These are phyloP conservation scores for Orientallactaga bullata DNA, from an alignment of 2,113 vertebrate species.

Conservation along the genomic window DNA sequence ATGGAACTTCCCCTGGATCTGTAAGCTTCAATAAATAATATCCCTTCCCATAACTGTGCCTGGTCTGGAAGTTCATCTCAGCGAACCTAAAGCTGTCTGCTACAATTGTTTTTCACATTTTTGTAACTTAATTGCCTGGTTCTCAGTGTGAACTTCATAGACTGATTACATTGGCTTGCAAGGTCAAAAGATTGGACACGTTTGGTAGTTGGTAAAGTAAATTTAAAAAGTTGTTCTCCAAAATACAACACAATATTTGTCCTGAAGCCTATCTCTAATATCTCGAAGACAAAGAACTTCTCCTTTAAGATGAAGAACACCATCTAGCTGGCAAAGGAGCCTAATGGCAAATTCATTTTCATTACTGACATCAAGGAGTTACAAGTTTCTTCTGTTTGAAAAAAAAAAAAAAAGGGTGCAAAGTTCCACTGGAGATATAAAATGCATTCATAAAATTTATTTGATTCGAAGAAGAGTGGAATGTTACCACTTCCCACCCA, in stretches of 20 bases:
- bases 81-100: no score
- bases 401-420: not conserved
- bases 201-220: not conserved
- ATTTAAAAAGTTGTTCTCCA: conserved; percentile 1
- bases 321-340: not conserved
- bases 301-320: not conserved
- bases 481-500: conserved; percentile 67
- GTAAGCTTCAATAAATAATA: no score
- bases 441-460: conserved; percentile 64
- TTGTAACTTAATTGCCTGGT: no score
- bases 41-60: no score
- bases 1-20: no score
- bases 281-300: conserved; percentile 49
- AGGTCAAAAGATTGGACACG: no score
- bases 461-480: conserved; percentile 75
- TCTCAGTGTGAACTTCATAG: no score
- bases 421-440: not conserved
- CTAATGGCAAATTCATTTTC: not conserved
- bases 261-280: conserved; percentile 3
- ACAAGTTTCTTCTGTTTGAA: conserved; percentile 34
- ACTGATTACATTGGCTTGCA: no score
- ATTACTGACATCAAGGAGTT: not conserved
- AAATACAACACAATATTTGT: not conserved
- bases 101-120: no score
- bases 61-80: no score